Evolutionary conservation across 2,888 invertebrate species (phyloP).

Genomic region (Aphodius sticticus): DNA sequence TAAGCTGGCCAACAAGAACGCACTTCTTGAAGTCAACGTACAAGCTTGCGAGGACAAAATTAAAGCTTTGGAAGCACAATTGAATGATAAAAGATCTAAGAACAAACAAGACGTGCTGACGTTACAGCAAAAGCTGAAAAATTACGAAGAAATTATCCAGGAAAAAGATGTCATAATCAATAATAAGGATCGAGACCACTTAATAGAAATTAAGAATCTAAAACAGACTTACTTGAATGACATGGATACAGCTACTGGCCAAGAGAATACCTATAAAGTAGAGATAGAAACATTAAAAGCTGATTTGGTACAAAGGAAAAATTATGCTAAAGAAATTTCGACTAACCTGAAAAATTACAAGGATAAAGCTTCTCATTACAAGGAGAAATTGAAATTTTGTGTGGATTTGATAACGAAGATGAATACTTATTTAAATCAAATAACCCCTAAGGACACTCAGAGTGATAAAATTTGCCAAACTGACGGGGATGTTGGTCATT

Average conservation of each 20-base stretch:
- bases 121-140: conserved; percentile 25
- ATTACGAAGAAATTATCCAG: conserved; percentile 18
- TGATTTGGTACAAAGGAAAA: conserved; percentile 28
- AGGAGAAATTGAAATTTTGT: conserved; percentile 36
- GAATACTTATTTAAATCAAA: conserved; percentile 28
- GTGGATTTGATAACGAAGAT: conserved; percentile 32
- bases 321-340: conserved; percentile 13
- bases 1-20: conserved; percentile 30
- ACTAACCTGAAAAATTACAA: conserved; percentile 28
- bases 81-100: conserved; percentile 19
- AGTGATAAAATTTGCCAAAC: conserved; percentile 32
- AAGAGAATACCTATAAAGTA: conserved; percentile 25
- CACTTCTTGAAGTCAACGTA: conserved; percentile 22
- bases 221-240: conserved; percentile 21
- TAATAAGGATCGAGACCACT: conserved; percentile 10
- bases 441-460: not conserved
- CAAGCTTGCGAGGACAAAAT: conserved; percentile 30
- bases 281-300: conserved; percentile 29
- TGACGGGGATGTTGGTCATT: not conserved
- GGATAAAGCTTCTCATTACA: conserved; percentile 23
- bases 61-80: conserved; percentile 17
- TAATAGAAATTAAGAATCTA: conserved; percentile 22
- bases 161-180: conserved; percentile 21
- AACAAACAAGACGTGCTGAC: conserved; percentile 11
- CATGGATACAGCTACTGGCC: conserved; percentile 15